Evolutionary conservation across 2,113 vertebrate genomes (phyloP).

Genomic region (Charadrius vociferus): DNA sequence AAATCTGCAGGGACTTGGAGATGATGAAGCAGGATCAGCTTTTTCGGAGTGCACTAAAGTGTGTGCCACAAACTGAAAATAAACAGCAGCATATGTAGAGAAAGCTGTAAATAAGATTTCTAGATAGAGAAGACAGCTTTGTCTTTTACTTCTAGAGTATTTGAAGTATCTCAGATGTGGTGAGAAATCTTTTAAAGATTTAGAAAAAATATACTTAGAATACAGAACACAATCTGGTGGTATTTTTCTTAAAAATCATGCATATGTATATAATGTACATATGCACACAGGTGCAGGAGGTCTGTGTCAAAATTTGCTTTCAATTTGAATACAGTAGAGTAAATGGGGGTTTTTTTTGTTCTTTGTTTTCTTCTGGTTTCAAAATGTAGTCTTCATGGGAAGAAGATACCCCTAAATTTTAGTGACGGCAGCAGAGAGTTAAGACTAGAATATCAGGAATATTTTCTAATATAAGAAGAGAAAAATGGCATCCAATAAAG

Average conservation of each 20-base stretch:
- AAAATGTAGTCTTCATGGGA: not conserved
- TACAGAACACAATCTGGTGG: not conserved
- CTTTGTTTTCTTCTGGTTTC: not conserved
- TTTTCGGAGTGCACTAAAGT: constrained; percentile 19
- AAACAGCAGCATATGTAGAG: not conserved
- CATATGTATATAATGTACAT: not conserved
- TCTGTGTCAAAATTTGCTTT: not conserved
- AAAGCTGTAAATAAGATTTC: constrained; percentile 20
- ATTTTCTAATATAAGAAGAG: not conserved
- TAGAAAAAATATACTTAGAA: not conserved
- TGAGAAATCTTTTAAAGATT: not conserved
- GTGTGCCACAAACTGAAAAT: constrained; percentile 18
- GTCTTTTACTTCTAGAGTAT: not conserved
- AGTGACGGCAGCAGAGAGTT: not conserved
- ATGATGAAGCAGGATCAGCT: constrained; percentile 37
- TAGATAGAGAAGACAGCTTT: not conserved
- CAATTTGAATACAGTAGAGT: not conserved
- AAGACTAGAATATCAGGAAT: not conserved
- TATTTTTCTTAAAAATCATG: not conserved
- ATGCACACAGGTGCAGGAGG: not conserved
- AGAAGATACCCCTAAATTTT: not conserved
- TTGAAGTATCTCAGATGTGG: not conserved
- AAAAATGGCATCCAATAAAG: not conserved
- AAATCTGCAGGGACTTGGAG: constrained; percentile 36
- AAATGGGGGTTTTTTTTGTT: rapidly evolving